Evolutionary conservation across 1,140 invertebrate genomes (phyloP).

Genomic region (Drosophila nigrodunni): DNA sequence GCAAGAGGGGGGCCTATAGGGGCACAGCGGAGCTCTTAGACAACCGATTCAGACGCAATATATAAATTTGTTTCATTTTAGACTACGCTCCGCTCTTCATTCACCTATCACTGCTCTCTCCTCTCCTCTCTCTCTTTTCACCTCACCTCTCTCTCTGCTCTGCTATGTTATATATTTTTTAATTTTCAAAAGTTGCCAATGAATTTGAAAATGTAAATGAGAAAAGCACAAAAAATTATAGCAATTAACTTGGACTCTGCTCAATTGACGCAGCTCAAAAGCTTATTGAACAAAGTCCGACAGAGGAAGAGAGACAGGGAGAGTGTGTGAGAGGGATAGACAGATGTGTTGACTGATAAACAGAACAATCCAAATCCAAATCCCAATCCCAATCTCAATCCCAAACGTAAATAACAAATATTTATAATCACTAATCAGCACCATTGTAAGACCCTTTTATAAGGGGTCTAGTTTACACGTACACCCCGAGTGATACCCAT

Average conservation of each 20-base stretch:
- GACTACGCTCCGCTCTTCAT: neutral
- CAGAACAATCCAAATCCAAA: slow-evolving; percentile 14
- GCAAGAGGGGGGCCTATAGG: neutral
- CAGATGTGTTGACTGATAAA: neutral
- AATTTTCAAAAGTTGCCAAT: slow-evolving; percentile 24
- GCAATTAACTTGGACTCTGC: slow-evolving; percentile 9
- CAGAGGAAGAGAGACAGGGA: neutral
- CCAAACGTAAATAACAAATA: neutral
- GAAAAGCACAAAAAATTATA: slow-evolving; percentile 5
- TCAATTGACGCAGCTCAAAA: slow-evolving; percentile 22
- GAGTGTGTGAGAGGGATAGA: neutral
- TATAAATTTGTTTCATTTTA: neutral
- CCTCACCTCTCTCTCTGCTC: neutral
- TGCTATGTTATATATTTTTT: slow-evolving; percentile 10
- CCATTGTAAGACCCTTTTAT: slow-evolving; percentile 6
- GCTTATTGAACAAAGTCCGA: slow-evolving; percentile 8
- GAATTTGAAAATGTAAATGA: slow-evolving; percentile 30
- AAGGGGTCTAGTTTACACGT: slow-evolving; percentile 21
- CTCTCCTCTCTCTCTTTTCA: neutral
- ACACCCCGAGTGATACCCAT: slow-evolving; percentile 15
- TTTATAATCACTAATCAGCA: neutral
- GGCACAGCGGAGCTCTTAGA: neutral
- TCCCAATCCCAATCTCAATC: slow-evolving; percentile 22
- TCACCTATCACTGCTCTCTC: too few species aligned
- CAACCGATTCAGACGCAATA: slow-evolving; percentile 20